Percentiles rank a stretch among this genome's conserved stretches.
phyloP scores from a whole-genome alignment of 2,888 invertebrate genomes.

The Plagodis pulveraria region DNA sequence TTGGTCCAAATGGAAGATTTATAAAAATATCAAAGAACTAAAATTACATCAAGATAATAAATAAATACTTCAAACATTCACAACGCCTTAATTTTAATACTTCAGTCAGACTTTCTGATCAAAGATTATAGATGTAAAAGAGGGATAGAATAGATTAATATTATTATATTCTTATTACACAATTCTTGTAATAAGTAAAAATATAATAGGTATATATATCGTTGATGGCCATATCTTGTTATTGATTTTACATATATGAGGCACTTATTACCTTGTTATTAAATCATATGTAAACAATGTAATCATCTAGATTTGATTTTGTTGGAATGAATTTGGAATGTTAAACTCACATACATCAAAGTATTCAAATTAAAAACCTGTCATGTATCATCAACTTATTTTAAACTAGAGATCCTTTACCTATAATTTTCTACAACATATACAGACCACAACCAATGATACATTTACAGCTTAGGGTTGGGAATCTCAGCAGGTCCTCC shows the following conservation, averaged over 20 bases:
- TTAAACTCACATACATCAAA: constrained; percentile 8
- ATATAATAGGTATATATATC: too few relatives aligned
- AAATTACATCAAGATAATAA: constrained; percentile 17
- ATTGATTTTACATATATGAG: constrained; percentile 5
- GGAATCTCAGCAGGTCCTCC: constrained; percentile 81
- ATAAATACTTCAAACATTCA: constrained; percentile 20
- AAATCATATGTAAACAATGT: too few relatives aligned
- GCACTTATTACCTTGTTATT: constrained; percentile 16
- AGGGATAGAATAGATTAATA: too few relatives aligned
- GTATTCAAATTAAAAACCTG: constrained; percentile 3
- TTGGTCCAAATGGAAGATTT: constrained; percentile 33
- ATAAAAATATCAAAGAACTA: constrained; percentile 25
- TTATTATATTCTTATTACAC: too few relatives aligned
- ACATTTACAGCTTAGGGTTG: constrained; percentile 58
- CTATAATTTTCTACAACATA: constrained; percentile 36
- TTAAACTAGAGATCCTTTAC: constrained; percentile 40
- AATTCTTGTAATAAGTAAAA: too few relatives aligned
- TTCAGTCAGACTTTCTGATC: too few relatives aligned
- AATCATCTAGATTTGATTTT: too few relatives aligned
- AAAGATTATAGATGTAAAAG: too few relatives aligned
- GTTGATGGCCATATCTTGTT: not conserved
- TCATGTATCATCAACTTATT: constrained; percentile 4
- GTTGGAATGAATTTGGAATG: constrained; percentile 26
- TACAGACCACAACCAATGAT: constrained; percentile 34
- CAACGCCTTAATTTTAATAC: not conserved